Percentiles rank a stretch among this genome's conserved stretches.
Evolutionary conservation across 2,888 invertebrate genomes (phyloP).

Genomic region (Lasiommata megera): DNA sequence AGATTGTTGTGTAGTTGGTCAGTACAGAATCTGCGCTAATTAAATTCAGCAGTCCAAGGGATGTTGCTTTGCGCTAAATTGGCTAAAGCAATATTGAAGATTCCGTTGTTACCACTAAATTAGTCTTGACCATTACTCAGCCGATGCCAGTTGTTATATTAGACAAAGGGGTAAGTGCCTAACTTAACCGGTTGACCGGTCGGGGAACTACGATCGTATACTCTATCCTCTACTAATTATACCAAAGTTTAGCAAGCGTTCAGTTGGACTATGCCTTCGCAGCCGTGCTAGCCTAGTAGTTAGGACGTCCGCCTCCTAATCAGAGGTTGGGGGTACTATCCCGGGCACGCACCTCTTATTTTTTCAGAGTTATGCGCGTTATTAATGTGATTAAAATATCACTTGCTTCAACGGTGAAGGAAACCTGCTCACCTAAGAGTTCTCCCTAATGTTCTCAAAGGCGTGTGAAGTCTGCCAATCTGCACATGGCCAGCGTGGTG

Average conservation of each 20-base stretch:
- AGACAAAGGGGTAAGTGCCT: conserved; percentile 5
- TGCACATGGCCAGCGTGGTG: too few species aligned
- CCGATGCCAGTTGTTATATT: conserved; percentile 4
- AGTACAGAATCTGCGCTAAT: conserved; percentile 9
- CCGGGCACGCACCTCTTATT: too few species aligned
- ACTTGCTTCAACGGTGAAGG: too few species aligned
- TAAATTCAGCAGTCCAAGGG: conserved; percentile 7
- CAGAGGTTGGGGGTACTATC: too few species aligned
- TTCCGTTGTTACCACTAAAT: conserved; percentile 13
- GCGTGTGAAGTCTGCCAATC: too few species aligned
- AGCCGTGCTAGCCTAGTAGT: too few species aligned
- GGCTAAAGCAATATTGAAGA: conserved; percentile 1
- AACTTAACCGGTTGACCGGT: not conserved
- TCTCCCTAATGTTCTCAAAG: too few species aligned
- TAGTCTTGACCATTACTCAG: conserved; percentile 7
- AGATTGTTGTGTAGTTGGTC: not conserved
- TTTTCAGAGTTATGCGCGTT: too few species aligned
- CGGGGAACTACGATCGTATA: not conserved
- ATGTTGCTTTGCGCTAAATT: conserved; percentile 4
- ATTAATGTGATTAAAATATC: too few species aligned
- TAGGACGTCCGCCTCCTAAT: too few species aligned
- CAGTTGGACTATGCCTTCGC: not conserved
- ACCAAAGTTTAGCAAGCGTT: not conserved
- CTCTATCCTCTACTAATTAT: conserved; percentile 3
- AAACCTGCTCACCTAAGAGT: too few species aligned